These are phyloP conservation scores for Actinia equina DNA, from an alignment of 64 coral and sea anemone genomes.

Conservation along the genomic window DNA sequence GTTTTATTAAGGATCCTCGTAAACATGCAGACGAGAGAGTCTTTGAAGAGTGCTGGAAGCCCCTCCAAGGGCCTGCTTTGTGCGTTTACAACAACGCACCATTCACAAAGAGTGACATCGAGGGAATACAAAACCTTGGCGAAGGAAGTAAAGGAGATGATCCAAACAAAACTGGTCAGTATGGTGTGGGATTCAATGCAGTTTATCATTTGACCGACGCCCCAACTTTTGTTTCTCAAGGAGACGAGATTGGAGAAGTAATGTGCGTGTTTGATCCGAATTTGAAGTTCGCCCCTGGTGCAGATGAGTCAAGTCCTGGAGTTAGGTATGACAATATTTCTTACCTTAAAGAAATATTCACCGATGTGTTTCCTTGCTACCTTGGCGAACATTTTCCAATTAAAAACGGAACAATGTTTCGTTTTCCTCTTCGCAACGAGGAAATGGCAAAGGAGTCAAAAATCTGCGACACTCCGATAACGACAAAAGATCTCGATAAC, in stretches of 20 bases:
- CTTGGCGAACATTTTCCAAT: conserved; percentile 35
- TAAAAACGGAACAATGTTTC: conserved; percentile 57
- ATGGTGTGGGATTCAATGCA: conserved; percentile 84
- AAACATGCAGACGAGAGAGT: conserved; percentile 51
- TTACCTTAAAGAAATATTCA: conserved; percentile 42
- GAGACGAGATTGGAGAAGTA: conserved; percentile 61
- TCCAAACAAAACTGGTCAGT: conserved; percentile 84
- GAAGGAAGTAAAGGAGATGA: conserved; percentile 80
- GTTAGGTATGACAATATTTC: conserved; percentile 50
- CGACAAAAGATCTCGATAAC: background rate
- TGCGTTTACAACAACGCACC: conserved; percentile 88
- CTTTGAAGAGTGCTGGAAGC: conserved; percentile 72
- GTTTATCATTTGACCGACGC: conserved; percentile 91
- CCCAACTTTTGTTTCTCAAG: conserved; percentile 61
- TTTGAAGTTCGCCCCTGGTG: conserved; percentile 50
- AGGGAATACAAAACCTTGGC: conserved; percentile 73
- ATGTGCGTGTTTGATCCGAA: conserved; percentile 84
- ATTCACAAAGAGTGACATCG: conserved; percentile 65
- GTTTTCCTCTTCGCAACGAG: conserved; percentile 48
- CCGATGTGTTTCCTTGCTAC: conserved; percentile 64
- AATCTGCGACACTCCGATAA: conserved; percentile 3
- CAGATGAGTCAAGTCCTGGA: conserved; percentile 53
- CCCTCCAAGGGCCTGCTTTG: conserved; percentile 73
- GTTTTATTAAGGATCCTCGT: conserved; percentile 77
- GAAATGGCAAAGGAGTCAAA: conserved; percentile 37